phyloP scores from a whole-genome alignment of 2,888 invertebrate genomes.

The Dynastes maya region DNA sequence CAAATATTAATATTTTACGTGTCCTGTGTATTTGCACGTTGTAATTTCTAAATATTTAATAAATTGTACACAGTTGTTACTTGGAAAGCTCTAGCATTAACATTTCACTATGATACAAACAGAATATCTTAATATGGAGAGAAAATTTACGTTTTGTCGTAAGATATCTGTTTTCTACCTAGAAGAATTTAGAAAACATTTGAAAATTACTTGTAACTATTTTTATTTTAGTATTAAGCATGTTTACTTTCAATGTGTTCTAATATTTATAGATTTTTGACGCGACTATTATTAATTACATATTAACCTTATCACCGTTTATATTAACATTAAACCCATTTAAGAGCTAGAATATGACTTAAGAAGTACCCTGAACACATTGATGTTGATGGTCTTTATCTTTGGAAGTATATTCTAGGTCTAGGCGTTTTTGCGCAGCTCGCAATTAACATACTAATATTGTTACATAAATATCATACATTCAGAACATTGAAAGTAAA shows the following conservation, averaged over 20 bases:
- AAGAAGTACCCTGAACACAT: background rate
- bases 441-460: slow-evolving; percentile 10
- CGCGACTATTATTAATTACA: background rate
- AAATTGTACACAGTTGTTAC: too few relatives aligned
- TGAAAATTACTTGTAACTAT: background rate
- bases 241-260: slow-evolving; percentile 40
- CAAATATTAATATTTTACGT: too few relatives aligned
- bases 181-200: too few relatives aligned
- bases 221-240: slow-evolving; percentile 12
- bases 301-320: background rate
- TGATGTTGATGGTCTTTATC: too few relatives aligned
- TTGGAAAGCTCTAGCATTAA: too few relatives aligned
- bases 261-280: background rate
- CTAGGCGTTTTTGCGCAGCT: background rate
- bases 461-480: background rate
- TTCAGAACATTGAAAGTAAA: slow-evolving; percentile 33
- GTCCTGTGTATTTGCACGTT: too few relatives aligned
- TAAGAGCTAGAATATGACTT: background rate
- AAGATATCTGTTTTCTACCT: too few relatives aligned
- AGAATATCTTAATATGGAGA: too few relatives aligned
- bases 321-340: background rate
- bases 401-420: background rate
- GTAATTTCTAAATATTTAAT: too few relatives aligned
- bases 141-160: too few relatives aligned
- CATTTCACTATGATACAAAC: too few relatives aligned